Base-by-base conservation (phyloP, 2,888 invertebrate genomes). In the Drosophila lutescens region DNA sequence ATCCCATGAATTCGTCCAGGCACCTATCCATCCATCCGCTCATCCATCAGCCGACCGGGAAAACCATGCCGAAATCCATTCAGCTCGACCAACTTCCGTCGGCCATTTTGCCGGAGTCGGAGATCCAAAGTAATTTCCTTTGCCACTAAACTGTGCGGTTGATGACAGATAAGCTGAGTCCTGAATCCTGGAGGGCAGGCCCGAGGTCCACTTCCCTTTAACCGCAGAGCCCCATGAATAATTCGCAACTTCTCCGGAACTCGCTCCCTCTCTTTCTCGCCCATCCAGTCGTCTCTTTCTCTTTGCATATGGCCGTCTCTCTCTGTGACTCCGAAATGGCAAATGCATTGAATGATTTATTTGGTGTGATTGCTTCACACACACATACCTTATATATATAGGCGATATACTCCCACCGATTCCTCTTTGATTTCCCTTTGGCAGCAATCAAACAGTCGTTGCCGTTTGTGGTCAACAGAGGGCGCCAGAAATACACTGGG, bases 311-410 rank as follows among this genome's bases (percentile, higher is more conserved):
- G 41, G 13, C 47, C 15, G 23, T 44, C 59, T 66, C 54, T 23
- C 38, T 58, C 62, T 54, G 58, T 61, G n/a, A 54, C 46, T 75
- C 60, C 84, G 57, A 81, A 86, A 86, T 84, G 78, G 76, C 78
- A 86, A 88, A 83, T 80, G 78, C 85, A 84, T 75, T 85, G 87
- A 86, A 85, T 85, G 79, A 85, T 85, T 85, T 85, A 85, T 85
- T 88, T 84, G 84, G 85, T 84, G 89, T 86, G 84, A 88, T 84
- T 84, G 88, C 84, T 74, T 77, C 60, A 72, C 66, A 70, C 69
- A 74, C 67, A 65, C 66, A 38, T 40, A 44, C 68, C 47, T 47
- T 17, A 49, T 30, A 40, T 49, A 23, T 23, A 32, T 13, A 23
- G 12, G 38, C 20, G 40, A 41, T 59, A 15, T 56, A 56, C 56